Percentiles rank a stretch among this genome's conserved stretches.
Conservation (phyloP, 2,113 vertebrate species). For the Acanthisitta chloris region DNA sequence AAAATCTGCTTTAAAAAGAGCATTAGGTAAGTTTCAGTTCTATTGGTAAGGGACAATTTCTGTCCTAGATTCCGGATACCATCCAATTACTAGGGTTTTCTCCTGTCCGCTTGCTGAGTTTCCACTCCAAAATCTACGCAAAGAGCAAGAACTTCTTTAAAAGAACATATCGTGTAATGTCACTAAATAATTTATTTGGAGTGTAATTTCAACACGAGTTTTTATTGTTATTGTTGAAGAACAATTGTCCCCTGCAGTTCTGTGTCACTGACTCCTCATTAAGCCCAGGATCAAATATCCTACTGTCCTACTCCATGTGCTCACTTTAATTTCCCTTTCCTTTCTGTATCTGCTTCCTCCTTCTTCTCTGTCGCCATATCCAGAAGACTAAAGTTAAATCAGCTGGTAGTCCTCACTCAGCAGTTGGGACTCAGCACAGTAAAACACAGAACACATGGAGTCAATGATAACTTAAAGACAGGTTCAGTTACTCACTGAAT, state of each 20-base stretch:
- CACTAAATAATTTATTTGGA: neutral
- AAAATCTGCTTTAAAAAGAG: neutral
- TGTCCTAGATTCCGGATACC: neutral
- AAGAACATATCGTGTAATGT: neutral
- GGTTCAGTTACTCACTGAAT: neutral
- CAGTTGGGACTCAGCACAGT: neutral
- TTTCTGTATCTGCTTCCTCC: neutral
- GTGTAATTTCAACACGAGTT: neutral
- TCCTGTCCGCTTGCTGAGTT: neutral
- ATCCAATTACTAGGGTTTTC: neutral
- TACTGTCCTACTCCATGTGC: neutral
- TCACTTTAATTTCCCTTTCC: neutral
- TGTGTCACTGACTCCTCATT: neutral
- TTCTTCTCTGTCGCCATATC: neutral
- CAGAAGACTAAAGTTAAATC: neutral
- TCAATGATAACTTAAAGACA: neutral
- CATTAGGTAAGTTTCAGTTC: neutral
- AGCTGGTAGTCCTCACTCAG: neutral
- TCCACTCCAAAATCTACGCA: neutral
- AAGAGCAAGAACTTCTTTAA: neutral
- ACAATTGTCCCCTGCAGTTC: neutral
- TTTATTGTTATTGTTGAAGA: neutral
- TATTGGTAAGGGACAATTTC: neutral
- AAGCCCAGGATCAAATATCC: neutral
- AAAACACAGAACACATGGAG: neutral